Conservation (phyloP, 2,113 vertebrate species). For the Paralichthys olivaceus region DNA sequence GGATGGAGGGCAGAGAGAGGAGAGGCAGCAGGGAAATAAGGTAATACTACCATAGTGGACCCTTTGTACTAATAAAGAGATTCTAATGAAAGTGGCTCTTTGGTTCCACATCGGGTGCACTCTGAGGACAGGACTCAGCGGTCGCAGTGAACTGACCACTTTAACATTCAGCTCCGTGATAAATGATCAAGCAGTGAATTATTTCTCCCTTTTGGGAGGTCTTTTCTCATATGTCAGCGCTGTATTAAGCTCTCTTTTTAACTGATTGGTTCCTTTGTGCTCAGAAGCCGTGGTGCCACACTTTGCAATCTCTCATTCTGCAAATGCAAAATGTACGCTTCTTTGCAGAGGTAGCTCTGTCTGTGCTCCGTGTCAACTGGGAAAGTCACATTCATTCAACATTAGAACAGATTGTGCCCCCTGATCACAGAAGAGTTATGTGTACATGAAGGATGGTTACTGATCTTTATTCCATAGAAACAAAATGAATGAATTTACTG, state of each 20-base stretch:
- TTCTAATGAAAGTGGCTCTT: constrained; percentile 60
- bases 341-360: constrained; percentile 36
- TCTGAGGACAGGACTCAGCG: constrained; percentile 24
- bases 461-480: constrained; percentile 10
- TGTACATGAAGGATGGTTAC: background rate
- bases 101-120: constrained; percentile 38
- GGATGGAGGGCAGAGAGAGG: constrained; percentile 21
- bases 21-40: constrained; percentile 17
- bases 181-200: constrained; percentile 58
- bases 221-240: constrained; percentile 41
- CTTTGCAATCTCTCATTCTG: constrained; percentile 26
- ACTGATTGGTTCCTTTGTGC: constrained; percentile 65
- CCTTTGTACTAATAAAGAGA: constrained; percentile 62
- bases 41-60: background rate
- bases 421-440: constrained; percentile 3
- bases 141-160: constrained; percentile 41
- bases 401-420: background rate
- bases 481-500: background rate
- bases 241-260: constrained; percentile 60
- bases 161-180: constrained; percentile 58
- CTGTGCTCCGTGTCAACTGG: background rate
- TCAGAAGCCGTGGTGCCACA: background rate
- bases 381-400: constrained; percentile 33
- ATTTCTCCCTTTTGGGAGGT: constrained; percentile 57
- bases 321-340: constrained; percentile 32